A percentile compares a stretch with the other conserved stretches of the same genome.
Conservation (phyloP, 2,113 vertebrate species). For the Pelobates fuscus region DNA sequence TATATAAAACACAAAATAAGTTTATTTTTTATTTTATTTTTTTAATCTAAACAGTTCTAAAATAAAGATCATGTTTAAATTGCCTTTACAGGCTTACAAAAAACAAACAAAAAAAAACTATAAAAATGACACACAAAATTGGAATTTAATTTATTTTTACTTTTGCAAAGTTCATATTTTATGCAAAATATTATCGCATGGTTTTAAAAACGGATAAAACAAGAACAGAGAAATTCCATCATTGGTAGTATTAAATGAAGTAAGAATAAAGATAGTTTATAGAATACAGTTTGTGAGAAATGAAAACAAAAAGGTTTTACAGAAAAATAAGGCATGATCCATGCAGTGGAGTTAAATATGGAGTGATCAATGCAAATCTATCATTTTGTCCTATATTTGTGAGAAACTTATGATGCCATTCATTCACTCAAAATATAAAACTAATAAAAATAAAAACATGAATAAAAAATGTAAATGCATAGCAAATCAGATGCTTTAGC, state of each 20-base stretch:
- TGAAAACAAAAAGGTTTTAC: neutral
- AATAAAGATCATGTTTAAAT: too few relatives aligned
- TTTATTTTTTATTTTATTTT: too few relatives aligned
- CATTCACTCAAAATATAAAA: neutral
- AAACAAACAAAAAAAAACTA: too few relatives aligned
- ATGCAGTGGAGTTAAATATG: constrained; percentile 11
- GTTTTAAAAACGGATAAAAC: too few relatives aligned
- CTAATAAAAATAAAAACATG: too few relatives aligned
- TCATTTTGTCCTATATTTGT: neutral
- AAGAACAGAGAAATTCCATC: neutral
- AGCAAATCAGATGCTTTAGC: constrained; percentile 29
- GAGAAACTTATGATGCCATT: neutral
- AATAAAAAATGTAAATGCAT: neutral
- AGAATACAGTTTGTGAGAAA: neutral
- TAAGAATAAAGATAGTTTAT: neutral
- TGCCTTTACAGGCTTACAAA: too few relatives aligned
- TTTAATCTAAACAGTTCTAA: too few relatives aligned
- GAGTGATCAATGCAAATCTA: neutral
- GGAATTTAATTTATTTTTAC: too few relatives aligned
- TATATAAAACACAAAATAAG: too few relatives aligned
- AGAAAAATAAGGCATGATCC: constrained; percentile 11
- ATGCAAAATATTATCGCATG: too few relatives aligned
- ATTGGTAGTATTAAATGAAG: neutral
- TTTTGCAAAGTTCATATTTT: too few relatives aligned
- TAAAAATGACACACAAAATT: too few relatives aligned